Percentiles rank a stretch among this genome's conserved stretches.
These are phyloP conservation scores for Balaeniceps rex DNA, from an alignment of 2,113 vertebrate genomes.

Conservation along the genomic window DNA sequence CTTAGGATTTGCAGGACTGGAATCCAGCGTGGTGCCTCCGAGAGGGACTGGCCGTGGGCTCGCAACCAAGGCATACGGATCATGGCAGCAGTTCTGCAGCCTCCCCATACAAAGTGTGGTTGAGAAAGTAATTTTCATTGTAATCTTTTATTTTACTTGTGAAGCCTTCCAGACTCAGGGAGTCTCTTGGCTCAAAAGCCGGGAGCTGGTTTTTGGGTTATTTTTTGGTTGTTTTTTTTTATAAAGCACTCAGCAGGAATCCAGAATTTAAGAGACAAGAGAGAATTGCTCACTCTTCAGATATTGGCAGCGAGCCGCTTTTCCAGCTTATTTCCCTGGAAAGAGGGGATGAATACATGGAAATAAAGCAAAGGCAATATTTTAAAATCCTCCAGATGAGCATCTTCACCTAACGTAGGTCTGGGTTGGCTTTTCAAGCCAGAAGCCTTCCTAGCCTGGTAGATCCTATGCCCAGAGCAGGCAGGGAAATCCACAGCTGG, in stretches of 20 bases:
- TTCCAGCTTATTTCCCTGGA: slow-evolving; percentile 33
- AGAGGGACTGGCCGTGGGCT: neutral
- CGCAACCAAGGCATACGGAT: neutral
- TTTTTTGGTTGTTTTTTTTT: neutral
- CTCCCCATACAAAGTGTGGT: neutral
- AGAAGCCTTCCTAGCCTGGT: neutral
- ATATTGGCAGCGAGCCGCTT: neutral
- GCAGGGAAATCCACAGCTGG: neutral
- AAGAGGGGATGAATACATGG: neutral
- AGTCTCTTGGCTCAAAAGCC: neutral
- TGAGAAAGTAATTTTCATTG: neutral
- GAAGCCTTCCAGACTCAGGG: neutral
- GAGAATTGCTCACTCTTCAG: neutral
- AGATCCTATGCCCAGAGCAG: neutral
- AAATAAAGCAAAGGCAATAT: neutral
- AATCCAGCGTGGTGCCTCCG: fast-evolving
- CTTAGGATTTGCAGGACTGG: neutral
- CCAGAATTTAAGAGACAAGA: slow-evolving; percentile 11
- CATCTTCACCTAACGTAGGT: neutral
- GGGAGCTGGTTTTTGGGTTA: neutral
- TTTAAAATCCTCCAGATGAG: neutral
- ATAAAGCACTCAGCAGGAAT: neutral
- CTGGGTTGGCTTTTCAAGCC: neutral
- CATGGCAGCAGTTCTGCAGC: neutral
- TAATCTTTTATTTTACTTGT: neutral